Percentiles rank a stretch among this genome's conserved stretches.
phyloP scores from a whole-genome alignment of 2,888 invertebrate species.

The Lydus trimaculatus region DNA sequence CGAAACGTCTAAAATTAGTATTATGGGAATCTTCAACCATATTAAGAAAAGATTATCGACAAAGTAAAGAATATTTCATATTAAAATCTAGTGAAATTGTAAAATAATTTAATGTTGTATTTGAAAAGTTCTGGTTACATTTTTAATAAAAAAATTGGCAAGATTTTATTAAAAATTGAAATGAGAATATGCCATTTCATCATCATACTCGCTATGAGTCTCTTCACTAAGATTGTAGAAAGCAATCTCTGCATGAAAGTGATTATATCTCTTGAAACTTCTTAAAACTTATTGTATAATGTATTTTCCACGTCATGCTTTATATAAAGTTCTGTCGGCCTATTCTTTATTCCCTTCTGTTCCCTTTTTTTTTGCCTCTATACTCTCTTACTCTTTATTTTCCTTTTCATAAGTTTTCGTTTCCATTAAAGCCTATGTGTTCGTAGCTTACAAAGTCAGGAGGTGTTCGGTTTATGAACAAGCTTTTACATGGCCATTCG shows the following conservation, averaged over 20 bases:
- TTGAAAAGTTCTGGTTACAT: background rate
- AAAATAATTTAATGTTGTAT: background rate
- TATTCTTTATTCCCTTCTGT: slow-evolving; percentile 42
- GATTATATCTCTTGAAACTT: slow-evolving; percentile 30
- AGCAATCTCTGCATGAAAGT: slow-evolving; percentile 30
- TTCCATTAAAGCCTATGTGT: slow-evolving; percentile 40
- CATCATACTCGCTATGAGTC: background rate
- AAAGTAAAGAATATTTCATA: background rate
- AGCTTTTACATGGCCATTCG: slow-evolving; percentile 3
- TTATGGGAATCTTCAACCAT: background rate
- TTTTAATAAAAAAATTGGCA: background rate
- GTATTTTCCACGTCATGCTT: slow-evolving; percentile 34
- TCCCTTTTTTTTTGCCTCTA: slow-evolving; percentile 6
- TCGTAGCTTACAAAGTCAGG: background rate
- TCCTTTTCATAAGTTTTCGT: slow-evolving; percentile 40
- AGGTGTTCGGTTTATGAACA: background rate
- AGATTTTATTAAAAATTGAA: slow-evolving; percentile 6
- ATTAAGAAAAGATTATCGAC: background rate
- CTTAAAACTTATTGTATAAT: slow-evolving; percentile 31
- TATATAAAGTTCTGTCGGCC: slow-evolving; percentile 39
- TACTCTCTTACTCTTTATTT: background rate
- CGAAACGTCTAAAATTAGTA: background rate
- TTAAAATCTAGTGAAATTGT: background rate
- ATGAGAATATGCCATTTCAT: slow-evolving; percentile 6
- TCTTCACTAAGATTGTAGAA: slow-evolving; percentile 13